Percentiles rank a stretch among this genome's conserved stretches.
Conservation (phyloP, 2,113 vertebrate species). For the Cygnus buccinator region DNA sequence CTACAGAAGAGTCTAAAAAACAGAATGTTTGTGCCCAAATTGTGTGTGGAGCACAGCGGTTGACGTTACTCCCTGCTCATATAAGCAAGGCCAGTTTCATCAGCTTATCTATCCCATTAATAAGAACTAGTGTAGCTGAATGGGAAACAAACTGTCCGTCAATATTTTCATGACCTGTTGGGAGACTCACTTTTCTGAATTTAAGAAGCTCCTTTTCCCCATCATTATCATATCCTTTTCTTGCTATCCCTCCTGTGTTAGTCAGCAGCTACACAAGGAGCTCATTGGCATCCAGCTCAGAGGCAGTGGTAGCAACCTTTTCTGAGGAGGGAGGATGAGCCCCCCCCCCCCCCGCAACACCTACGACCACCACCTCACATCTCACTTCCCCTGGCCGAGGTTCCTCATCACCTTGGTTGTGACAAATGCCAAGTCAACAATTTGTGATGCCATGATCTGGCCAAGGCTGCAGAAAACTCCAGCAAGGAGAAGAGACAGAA, state of each 20-base stretch:
- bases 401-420: not conserved
- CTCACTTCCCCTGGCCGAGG: not conserved
- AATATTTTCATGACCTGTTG: not conserved
- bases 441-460: not conserved
- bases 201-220: not conserved
- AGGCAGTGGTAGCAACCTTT: not conserved
- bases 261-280: not conserved
- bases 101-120: not conserved
- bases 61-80: not conserved
- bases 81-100: not conserved
- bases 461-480: not conserved
- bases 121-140: not conserved
- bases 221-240: not conserved
- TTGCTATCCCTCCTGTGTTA: not conserved
- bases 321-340: not conserved
- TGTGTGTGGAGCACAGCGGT: not conserved
- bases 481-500: not conserved
- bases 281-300: not conserved
- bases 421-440: not conserved
- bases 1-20: not conserved
- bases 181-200: not conserved
- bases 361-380: not conserved
- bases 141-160: not conserved
- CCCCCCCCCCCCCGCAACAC: too few relatives aligned
- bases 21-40: not conserved